These are phyloP conservation scores for Volucella inanis DNA, from an alignment of 2,888 invertebrate species.

Conservation along the genomic window DNA sequence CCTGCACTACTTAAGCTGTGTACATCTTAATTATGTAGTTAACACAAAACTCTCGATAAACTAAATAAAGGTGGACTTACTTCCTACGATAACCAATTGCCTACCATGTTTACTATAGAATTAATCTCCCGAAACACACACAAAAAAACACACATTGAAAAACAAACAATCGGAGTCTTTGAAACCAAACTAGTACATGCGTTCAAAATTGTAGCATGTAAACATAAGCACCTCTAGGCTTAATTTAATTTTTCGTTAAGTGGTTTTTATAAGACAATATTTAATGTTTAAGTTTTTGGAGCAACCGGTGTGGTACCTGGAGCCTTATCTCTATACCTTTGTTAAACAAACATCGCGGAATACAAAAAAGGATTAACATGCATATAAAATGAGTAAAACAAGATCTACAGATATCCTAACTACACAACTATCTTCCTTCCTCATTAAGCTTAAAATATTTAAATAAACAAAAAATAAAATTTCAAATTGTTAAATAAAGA, in stretches of 20 bases:
- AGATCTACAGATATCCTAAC: conserved; percentile 55
- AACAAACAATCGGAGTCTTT: conserved; percentile 66
- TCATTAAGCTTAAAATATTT: conserved; percentile 44
- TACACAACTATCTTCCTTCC: conserved; percentile 23
- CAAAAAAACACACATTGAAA: conserved; percentile 27
- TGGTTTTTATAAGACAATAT: conserved; percentile 40
- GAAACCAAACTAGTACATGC: conserved; percentile 13
- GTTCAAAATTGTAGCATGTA: conserved; percentile 36
- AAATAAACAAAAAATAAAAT: not conserved
- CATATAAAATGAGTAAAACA: conserved; percentile 61
- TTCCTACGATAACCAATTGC: conserved; percentile 57
- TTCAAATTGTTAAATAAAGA: not conserved
- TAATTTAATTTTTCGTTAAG: conserved; percentile 52
- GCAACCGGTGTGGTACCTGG: conserved; percentile 18
- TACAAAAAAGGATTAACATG: conserved; percentile 33
- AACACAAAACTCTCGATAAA: conserved; percentile 47
- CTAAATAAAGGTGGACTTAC: conserved; percentile 49
- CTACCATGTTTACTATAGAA: conserved; percentile 56
- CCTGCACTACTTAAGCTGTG: not conserved
- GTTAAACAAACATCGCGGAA: conserved; percentile 63
- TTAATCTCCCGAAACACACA: conserved; percentile 50
- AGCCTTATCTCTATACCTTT: conserved; percentile 54
- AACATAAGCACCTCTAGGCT: conserved; percentile 3
- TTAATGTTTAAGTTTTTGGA: conserved; percentile 33
- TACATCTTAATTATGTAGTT: conserved; percentile 13